A percentile compares a stretch with the other conserved stretches of the same genome.
phyloP scores from a whole-genome alignment of 2,888 invertebrate genomes.

The Cyclophora punctaria region DNA sequence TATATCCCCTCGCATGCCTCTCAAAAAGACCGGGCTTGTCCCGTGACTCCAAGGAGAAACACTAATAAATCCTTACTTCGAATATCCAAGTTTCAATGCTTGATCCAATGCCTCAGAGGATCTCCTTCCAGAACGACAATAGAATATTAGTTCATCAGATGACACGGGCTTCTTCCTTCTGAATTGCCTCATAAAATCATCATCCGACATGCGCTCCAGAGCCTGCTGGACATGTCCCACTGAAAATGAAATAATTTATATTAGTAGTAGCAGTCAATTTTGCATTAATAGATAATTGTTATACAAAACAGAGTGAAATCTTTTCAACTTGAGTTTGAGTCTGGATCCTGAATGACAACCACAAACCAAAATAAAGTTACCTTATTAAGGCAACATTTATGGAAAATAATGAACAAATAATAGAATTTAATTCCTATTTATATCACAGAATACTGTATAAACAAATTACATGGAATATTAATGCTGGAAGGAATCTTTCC shows the following conservation, averaged over 20 bases:
- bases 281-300: too few species aligned
- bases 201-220: slow-evolving; percentile 49
- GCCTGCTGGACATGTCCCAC: slow-evolving; percentile 46
- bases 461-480: slow-evolving; percentile 81
- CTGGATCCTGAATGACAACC: too few species aligned
- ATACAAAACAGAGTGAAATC: too few species aligned
- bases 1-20: too few species aligned
- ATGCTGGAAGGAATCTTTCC: slow-evolving; percentile 84
- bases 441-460: too few species aligned
- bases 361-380: too few species aligned
- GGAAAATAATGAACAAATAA: background rate
- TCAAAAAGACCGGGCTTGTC: too few species aligned
- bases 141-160: slow-evolving; percentile 61
- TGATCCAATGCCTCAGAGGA: slow-evolving; percentile 53
- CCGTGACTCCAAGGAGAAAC: too few species aligned
- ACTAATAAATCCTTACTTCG: slow-evolving; percentile 39
- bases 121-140: slow-evolving; percentile 57
- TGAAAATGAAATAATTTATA: slow-evolving; percentile 18
- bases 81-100: slow-evolving; percentile 60
- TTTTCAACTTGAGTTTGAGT: too few species aligned
- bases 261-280: too few species aligned
- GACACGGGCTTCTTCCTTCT: slow-evolving; percentile 48
- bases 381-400: too few species aligned
- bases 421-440: too few species aligned
- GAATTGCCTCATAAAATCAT: slow-evolving; percentile 51